A percentile compares a stretch with the other conserved stretches of the same genome.
phyloP scores from a whole-genome alignment of 2,113 vertebrate genomes.

The Mus musculus region DNA sequence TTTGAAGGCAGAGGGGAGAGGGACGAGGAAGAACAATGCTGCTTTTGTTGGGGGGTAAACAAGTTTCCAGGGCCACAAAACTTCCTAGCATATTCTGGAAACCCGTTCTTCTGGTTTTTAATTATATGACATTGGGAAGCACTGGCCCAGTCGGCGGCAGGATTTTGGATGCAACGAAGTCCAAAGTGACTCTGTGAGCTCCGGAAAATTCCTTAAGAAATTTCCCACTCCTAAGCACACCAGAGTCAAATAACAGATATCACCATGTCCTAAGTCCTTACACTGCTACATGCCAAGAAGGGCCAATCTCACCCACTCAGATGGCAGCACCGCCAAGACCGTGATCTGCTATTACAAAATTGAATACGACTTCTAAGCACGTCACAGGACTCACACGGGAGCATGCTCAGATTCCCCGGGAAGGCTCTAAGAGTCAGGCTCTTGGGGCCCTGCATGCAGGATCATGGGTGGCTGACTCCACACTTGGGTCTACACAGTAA shows the following conservation, averaged over 20 bases:
- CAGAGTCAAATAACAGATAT: not conserved
- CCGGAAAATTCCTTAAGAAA: slow-evolving; percentile 24
- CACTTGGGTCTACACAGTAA: not conserved
- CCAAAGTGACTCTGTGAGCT: slow-evolving; percentile 41
- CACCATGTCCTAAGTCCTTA: slow-evolving; percentile 1
- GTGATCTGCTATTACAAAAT: not conserved
- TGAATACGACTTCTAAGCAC: not conserved
- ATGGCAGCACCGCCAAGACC: not conserved
- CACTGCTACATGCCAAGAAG: not conserved
- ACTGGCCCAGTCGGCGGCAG: not conserved
- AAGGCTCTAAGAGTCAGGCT: not conserved
- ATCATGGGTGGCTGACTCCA: not conserved
- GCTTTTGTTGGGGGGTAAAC: slow-evolving; percentile 64
- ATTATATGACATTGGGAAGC: slow-evolving; percentile 62
- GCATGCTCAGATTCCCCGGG: not conserved
- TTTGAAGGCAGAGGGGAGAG: slow-evolving; percentile 55
- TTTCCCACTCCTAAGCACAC: slow-evolving; percentile 37
- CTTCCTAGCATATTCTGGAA: slow-evolving; percentile 66
- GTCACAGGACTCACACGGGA: not conserved
- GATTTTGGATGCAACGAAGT: slow-evolving; percentile 34
- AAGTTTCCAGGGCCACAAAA: slow-evolving; percentile 48
- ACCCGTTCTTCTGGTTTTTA: slow-evolving; percentile 77
- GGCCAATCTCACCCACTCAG: not conserved
- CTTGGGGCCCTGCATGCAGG: too few species aligned
- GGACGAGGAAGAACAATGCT: slow-evolving; percentile 65